Base-by-base conservation (phyloP, 1,140 invertebrate species). In the Psilanteris sp. region DNA sequence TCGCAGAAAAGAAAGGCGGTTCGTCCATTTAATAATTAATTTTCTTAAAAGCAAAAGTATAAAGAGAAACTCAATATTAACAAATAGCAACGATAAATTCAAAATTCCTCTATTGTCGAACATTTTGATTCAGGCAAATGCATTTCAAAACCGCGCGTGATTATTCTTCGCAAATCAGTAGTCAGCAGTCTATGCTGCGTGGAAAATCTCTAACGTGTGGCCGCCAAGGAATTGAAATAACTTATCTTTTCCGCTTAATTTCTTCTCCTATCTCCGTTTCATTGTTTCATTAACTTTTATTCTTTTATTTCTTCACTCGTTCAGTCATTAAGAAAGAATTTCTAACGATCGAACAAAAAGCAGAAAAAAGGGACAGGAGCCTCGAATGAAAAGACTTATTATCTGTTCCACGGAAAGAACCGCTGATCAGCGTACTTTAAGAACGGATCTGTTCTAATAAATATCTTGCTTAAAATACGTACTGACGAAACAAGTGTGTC, bases 231-330 rank as follows among this genome's bases (percentile, higher is more conserved):
- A n/a, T 14, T 41, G 20, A 20, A 41, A 55, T 52, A 41, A 55
- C 18, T 54, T 10, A 54, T 18, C 4, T 55, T 16, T 54, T 31
- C 36, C 26, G 26, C 52, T 41, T 31, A 39, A 55, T 55, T 55
- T 55, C 13, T 13, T 31, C 9, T 6, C 11, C 26, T 29, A 41
- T n/a, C 13, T 15, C 15, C 5, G 6, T 31, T 55, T 55, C 16
- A 55, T 41, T 55, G 24, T 55, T 41, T 55, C 36, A 55, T 55
- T 55, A 41, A 55, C 24, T 11, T 55, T 41, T 20, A 9, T 31
- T 13, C 15, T 36, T 22, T 27, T 7, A n/a, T 34, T 13, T 10
- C 20, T 2, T 26, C n/a, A 13, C 10, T 39, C 11, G 9, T 41
- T 31, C 26, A 31, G 18, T 32, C 52, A 43, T 41, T 43, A 43